Evolutionary conservation across 2,888 invertebrate genomes (phyloP), one percentile per base, ranked within the genome.

Genomic region (Ferdinandea cuprea): DNA sequence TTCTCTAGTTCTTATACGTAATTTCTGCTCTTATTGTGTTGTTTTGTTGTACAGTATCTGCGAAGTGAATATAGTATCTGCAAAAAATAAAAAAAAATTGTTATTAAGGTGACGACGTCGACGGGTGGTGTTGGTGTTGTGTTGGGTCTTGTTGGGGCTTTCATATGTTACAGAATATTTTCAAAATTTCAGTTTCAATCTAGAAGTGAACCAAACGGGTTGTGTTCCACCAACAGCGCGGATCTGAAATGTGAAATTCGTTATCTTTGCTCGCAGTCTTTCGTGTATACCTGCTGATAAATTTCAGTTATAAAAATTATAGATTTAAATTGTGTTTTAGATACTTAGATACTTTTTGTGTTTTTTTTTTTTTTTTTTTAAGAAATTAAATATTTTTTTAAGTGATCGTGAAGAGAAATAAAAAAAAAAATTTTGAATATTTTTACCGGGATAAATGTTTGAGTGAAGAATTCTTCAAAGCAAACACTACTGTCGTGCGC

Each of bases 171-270:
- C 65, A 71, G 63, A 68, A 61, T 78, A 61, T 72, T 72, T 78
- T 77, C 28, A 37, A 72, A 73, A 83, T 63, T 74, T 81, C 58
- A 85, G 81, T 81, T 69, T 59, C 73, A 77, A 65, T 83, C 54
- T 69, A 73, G 80, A 80, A 80, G 83, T 37, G 72, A 73, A 68
- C 78, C 50, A 66, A 78, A 73, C 78, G 78, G 72, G 81, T 81
- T 81, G 81, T 81, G 71, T 72, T 52, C 71, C 46, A 50, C 44
- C 35, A 66, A 35, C 52, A 76, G 37, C 48, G 77, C 65, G 77
- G 59, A 71, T 73, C 46, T 69, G 63, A 44, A 58, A 80, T 77
- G 66, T 77, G 71, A 72, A 81, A 66, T 81, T 61, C 81, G 71
- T 77, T 81, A 37, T 61, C 48, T 54, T 76, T 59, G 19, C 40